Base-by-base conservation (phyloP, 2,888 invertebrate species). In the Tromatobia lineatoria region DNA sequence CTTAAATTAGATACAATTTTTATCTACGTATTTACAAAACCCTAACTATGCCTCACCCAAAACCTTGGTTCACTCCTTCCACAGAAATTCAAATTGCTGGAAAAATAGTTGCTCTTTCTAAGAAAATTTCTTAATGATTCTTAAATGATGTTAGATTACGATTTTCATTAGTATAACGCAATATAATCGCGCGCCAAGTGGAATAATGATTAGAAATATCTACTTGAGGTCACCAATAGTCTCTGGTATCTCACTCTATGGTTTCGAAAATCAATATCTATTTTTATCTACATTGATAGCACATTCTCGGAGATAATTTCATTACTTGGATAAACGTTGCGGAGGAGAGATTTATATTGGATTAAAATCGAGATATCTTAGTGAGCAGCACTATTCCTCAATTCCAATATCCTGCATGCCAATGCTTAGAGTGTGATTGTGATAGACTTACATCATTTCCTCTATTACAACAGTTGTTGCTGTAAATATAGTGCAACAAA, bases 401-500 rank as follows among this genome's bases (percentile, higher is more conserved):
- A 64, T 85, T 79, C 87, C 88, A 73, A 84, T 42, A 77, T 88
- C 90, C 89, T 86, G 93, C 93, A 93, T 92, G 93, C 74, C 89
- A 88, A 88, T 80, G 92, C 92, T 92, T 93, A 93, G 93, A 93
- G 93, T 93, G 93, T 93, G 93, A 93, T 93, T 92, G 92, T 92
- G 89, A 92, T 92, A 92, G 93, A 93, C 87, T 87, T 85, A 86
- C 86, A 86, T 86, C 85, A 77, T 83, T 71, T 83, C 82, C 18
- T 80, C 50, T 66, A 54, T 73, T 50, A 67, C 77, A 69, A 76
- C 70, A 57, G 57, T 78, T 54, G 54, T 77, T 73, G 83, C 82
- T 80, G 69, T 82, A 82, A 18, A 73, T 75, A 52, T 57, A 61
- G 69, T 20, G 57, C 73, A 66, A 74, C 42, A 18, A 42, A 61